Conservation (phyloP, 2,797 vertebrate genomes). For the Cercopithecus petaurista region DNA sequence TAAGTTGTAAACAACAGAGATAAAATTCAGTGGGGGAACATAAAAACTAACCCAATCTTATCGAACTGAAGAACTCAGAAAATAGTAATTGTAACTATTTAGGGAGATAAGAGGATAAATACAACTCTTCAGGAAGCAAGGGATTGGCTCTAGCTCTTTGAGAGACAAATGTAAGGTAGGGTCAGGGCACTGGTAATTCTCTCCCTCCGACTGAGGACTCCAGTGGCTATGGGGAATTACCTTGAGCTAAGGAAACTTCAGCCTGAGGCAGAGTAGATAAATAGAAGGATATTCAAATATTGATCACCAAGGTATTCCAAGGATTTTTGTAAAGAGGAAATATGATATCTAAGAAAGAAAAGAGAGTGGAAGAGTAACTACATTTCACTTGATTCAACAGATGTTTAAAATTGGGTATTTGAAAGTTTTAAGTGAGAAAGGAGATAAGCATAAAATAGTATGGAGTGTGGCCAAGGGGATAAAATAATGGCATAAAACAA, state of each 20-base stretch:
- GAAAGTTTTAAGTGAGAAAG: neutral
- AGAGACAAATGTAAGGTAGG: neutral
- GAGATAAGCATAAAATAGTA: neutral
- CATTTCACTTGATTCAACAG: neutral
- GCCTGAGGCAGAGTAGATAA: neutral
- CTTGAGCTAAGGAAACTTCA: neutral
- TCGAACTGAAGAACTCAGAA: neutral
- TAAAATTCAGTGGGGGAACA: neutral
- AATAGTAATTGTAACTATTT: neutral
- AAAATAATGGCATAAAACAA: neutral
- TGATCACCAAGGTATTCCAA: neutral
- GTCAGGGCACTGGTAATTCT: neutral
- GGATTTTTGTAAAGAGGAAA: neutral
- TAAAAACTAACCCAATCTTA: neutral
- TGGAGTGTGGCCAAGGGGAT: neutral
- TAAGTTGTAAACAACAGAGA: neutral
- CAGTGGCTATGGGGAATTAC: neutral
- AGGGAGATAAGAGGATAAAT: neutral
- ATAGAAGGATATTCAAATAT: neutral
- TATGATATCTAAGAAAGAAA: neutral
- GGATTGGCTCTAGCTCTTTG: neutral
- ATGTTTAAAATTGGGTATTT: slow-evolving; percentile 14
- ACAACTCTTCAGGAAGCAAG: neutral
- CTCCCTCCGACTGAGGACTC: neutral
- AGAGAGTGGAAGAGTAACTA: neutral